Evolutionary conservation across 1,140 invertebrate species (phyloP).

Genomic region (Drosophila cardini): DNA sequence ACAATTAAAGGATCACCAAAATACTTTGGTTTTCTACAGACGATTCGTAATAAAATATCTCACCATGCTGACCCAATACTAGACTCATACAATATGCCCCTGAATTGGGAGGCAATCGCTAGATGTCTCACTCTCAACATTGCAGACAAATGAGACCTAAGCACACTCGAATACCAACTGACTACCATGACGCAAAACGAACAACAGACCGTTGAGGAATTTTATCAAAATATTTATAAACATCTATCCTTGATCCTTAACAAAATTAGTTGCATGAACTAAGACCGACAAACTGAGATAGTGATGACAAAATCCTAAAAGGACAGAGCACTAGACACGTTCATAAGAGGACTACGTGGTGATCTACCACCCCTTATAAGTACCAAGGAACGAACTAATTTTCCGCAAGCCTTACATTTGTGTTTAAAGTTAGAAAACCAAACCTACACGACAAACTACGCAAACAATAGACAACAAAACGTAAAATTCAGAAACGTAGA

Average conservation of each 20-base stretch:
- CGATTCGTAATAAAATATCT: slow-evolving; percentile 43
- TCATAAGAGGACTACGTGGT: slow-evolving; percentile 30
- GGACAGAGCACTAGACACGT: slow-evolving; percentile 40
- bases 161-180: slow-evolving; percentile 48
- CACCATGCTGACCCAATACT: slow-evolving; percentile 34
- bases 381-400: slow-evolving; percentile 28
- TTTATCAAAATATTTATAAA: slow-evolving; percentile 45
- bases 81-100: slow-evolving; percentile 37
- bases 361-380: slow-evolving; percentile 20
- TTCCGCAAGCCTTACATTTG: slow-evolving; percentile 43
- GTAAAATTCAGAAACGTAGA: neutral
- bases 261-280: neutral
- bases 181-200: slow-evolving; percentile 21
- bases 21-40: slow-evolving; percentile 43
- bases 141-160: slow-evolving; percentile 42
- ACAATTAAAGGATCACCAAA: slow-evolving; percentile 9
- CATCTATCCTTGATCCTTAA: slow-evolving; percentile 15
- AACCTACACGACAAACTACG: too few species aligned
- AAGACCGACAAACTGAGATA: neutral
- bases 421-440: too few species aligned
- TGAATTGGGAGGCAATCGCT: slow-evolving; percentile 40
- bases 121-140: slow-evolving; percentile 41
- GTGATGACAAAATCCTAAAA: neutral
- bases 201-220: slow-evolving; percentile 38
- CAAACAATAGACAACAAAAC: too few species aligned